Evolutionary conservation across 2,797 vertebrate species (phyloP), one percentile per base, ranked within the genome.

Genomic region (Parauchenoglanis ngamensis): DNA sequence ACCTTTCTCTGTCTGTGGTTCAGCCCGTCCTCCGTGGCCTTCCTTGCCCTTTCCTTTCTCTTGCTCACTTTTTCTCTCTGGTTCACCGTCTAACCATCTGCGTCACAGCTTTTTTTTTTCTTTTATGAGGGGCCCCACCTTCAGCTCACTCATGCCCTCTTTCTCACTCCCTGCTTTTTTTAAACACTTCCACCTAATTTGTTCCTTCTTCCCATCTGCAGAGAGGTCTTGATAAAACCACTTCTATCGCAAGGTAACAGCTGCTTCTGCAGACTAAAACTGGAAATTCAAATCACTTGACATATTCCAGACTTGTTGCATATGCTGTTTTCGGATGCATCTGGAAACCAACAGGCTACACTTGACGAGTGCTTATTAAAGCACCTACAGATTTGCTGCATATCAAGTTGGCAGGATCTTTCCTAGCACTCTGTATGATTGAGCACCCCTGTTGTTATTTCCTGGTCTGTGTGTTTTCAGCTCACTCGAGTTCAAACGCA

Each of bases 401-500:
- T 80, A 57, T 83, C 80, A 59, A 84, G 44, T 80, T 25, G n/a
- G 67, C 77, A 35, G 59, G 31, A 28, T 78, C 54, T 23, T 72
- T 35, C 28, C 52, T 17, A 10, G 6, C 19, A 83, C 56, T 65
- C n/a, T 65, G 44, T 4, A 82, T 73, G 87, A 85, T 19, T 15
- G 12, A 70, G 54, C 52, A 11, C 80, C 82, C 23, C 63, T 86
- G 17, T 91, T 88, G 63, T 83, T 83, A 67, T 77, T 73, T 87
- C 63, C 78, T 85, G 85, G 72, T 83, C 40, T 84, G 68, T 85
- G 81, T 84, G 86, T 70, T 70, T 81, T 89, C 57, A 73, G 87
- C 83, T 90, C 72, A 65, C 56, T 28, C 83, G 77, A 87, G 84
- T 44, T 90, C 86, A 86, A 88, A 87, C 28, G 82, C 73, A 88